phyloP scores from a whole-genome alignment of 2,797 vertebrate genomes.

The Botia almorhae region DNA sequence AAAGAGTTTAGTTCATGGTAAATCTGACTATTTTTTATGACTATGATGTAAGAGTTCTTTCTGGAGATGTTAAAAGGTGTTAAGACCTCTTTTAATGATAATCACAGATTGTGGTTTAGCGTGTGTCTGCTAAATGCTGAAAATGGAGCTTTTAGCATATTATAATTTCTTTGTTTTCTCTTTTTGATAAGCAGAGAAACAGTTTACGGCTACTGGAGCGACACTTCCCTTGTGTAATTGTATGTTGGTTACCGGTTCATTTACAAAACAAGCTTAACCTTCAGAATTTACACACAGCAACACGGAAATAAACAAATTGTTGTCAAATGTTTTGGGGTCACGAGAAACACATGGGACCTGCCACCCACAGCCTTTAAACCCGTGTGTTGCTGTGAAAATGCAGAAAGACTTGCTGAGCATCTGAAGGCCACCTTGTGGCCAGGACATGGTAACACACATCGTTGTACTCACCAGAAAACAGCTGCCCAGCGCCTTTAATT shows the following conservation, averaged over 20 bases:
- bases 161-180: neutral
- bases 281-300: slow-evolving; percentile 22
- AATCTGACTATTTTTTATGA: neutral
- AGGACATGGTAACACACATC: neutral
- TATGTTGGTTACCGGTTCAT: slow-evolving; percentile 46
- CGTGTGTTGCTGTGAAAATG: neutral
- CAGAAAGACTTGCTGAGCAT: slow-evolving; percentile 21
- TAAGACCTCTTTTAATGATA: neutral
- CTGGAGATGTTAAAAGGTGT: neutral
- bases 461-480: slow-evolving; percentile 5
- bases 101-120: neutral
- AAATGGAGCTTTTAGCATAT: neutral
- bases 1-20: slow-evolving; percentile 17
- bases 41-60: neutral
- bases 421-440: slow-evolving; percentile 52
- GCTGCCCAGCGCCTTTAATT: slow-evolving; percentile 5
- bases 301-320: slow-evolving; percentile 44
- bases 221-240: slow-evolving; percentile 26
- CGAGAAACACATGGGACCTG: slow-evolving; percentile 18
- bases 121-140: neutral
- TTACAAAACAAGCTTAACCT: slow-evolving; percentile 36
- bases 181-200: slow-evolving; percentile 20
- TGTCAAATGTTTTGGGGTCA: slow-evolving; percentile 43
- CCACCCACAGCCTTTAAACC: slow-evolving; percentile 11
- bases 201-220: slow-evolving; percentile 14